Evolutionary conservation across 2,113 vertebrate genomes (phyloP).

Genomic region (Myrmecophaga tridactyla): DNA sequence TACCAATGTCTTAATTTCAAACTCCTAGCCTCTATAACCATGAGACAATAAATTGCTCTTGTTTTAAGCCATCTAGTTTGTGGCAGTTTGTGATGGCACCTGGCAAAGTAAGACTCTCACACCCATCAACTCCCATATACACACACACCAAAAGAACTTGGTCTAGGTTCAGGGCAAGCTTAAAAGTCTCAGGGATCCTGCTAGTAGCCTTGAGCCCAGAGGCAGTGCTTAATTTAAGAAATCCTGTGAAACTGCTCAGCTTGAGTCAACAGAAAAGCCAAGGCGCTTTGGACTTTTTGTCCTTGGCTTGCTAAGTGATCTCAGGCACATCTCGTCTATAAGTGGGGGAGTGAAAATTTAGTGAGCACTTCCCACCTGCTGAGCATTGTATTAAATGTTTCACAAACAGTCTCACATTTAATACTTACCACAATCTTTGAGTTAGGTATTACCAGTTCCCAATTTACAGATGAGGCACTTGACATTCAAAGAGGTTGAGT

Average conservation of each 20-base stretch:
- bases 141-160: background rate
- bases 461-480: background rate
- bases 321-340: background rate
- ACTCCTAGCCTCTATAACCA: no score
- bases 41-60: no score
- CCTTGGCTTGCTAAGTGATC: background rate
- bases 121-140: background rate
- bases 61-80: no score
- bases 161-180: background rate
- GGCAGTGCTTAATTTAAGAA: background rate
- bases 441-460: background rate
- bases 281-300: background rate
- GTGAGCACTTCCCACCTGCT: background rate
- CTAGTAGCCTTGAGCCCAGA: background rate
- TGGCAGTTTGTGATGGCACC: no score
- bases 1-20: no score
- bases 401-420: background rate
- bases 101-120: background rate
- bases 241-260: background rate
- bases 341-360: background rate
- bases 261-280: rapidly evolving
- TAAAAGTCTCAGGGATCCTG: background rate
- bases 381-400: background rate
- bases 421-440: background rate
- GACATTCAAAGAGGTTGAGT: background rate